Evolutionary conservation across 1,140 invertebrate genomes (phyloP).

Genomic region (Drosophila sp.): DNA sequence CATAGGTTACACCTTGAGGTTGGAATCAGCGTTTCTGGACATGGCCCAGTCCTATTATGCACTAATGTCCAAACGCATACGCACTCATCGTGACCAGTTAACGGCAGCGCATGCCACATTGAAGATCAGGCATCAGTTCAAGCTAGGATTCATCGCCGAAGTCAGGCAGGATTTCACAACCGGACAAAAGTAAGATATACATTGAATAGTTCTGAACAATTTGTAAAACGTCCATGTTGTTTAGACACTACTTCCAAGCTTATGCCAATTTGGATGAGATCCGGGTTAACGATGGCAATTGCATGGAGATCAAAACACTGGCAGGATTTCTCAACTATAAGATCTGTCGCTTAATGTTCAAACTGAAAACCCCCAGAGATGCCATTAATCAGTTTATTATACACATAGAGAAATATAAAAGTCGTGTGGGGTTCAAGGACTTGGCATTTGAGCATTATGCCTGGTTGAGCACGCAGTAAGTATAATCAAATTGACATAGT

Average conservation of each 20-base stretch:
- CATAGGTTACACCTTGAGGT: slow-evolving; percentile 85
- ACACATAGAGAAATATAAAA: slow-evolving; percentile 95
- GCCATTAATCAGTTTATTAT: slow-evolving; percentile 96
- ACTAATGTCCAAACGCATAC: slow-evolving; percentile 93
- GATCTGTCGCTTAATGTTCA: slow-evolving; percentile 94
- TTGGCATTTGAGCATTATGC: slow-evolving; percentile 97
- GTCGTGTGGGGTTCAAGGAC: slow-evolving; percentile 90
- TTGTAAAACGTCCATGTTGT: slow-evolving; percentile 53
- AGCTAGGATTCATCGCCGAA: slow-evolving; percentile 98
- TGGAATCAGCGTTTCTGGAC: slow-evolving; percentile 97
- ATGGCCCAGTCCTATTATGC: slow-evolving; percentile 96
- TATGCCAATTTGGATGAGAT: slow-evolving; percentile 95
- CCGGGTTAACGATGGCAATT: slow-evolving; percentile 93
- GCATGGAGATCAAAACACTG: slow-evolving; percentile 96
- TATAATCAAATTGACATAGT: slow-evolving; percentile 13
- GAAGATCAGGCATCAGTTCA: slow-evolving; percentile 98
- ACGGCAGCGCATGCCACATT: slow-evolving; percentile 95
- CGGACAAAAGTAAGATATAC: slow-evolving; percentile 90
- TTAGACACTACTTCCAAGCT: slow-evolving; percentile 95
- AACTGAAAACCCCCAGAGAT: slow-evolving; percentile 94
- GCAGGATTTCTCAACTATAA: slow-evolving; percentile 98
- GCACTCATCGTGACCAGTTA: slow-evolving; percentile 94
- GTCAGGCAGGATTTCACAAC: slow-evolving; percentile 94
- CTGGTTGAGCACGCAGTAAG: slow-evolving; percentile 97
- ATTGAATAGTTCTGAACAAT: not conserved